These are phyloP conservation scores for Zosterops lateralis DNA, from an alignment of 2,113 vertebrate species.

Conservation along the genomic window DNA sequence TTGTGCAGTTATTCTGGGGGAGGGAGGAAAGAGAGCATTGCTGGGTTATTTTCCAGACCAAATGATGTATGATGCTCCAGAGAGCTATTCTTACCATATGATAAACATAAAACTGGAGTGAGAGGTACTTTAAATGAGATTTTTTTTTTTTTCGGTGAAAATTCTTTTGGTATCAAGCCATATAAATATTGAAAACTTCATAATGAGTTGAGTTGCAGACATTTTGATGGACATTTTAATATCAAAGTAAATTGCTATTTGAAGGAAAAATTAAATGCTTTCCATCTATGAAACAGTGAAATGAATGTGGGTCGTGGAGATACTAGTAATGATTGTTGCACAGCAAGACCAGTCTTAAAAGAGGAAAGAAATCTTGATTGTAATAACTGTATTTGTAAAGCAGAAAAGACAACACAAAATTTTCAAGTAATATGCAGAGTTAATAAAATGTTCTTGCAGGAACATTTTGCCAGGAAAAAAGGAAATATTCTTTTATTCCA, in stretches of 20 bases:
- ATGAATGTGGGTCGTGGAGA: background rate
- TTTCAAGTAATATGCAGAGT: background rate
- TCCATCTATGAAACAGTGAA: background rate
- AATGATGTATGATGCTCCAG: background rate
- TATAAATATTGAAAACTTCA: background rate
- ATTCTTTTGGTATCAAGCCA: background rate
- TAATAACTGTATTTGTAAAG: background rate
- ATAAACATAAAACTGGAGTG: background rate
- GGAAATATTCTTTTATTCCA: background rate
- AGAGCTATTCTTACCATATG: background rate
- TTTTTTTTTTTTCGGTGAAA: background rate
- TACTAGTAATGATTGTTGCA: background rate
- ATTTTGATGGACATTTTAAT: background rate
- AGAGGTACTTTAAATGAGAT: background rate
- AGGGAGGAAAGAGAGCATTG: background rate
- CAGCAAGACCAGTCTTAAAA: background rate
- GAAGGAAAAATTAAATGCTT: conserved; percentile 1
- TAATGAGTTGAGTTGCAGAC: background rate
- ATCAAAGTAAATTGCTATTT: background rate
- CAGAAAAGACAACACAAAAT: background rate
- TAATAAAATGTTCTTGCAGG: background rate
- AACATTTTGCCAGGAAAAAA: background rate
- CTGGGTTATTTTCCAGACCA: background rate
- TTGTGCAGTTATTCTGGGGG: background rate
- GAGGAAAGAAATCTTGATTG: background rate